Conservation (phyloP, 2,888 invertebrate genomes). For the Drosophila prostipennis region DNA sequence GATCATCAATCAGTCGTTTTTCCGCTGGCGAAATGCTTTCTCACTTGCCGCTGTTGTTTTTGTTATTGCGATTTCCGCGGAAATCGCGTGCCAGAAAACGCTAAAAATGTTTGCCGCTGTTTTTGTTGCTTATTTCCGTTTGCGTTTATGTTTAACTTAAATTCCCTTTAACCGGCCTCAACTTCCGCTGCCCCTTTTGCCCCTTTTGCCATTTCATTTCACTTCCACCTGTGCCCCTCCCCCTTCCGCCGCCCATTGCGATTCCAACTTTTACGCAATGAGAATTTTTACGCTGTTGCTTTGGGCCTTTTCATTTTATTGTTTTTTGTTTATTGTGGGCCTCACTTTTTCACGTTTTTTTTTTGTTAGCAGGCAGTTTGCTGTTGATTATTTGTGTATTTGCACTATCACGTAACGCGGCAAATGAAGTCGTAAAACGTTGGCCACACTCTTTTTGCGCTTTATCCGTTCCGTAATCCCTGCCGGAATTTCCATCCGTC, state of each 20-base stretch:
- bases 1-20: constrained; percentile 28
- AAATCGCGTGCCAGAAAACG: constrained; percentile 51
- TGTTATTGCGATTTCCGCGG: constrained; percentile 24
- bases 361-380: constrained; percentile 40
- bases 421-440: constrained; percentile 76
- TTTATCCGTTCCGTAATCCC: constrained; percentile 22
- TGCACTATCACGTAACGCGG: constrained; percentile 74
- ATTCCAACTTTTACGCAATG: constrained; percentile 49
- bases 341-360: constrained; percentile 39
- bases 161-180: constrained; percentile 76
- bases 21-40: constrained; percentile 2
- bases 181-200: constrained; percentile 50
- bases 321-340: constrained; percentile 22
- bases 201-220: background rate
- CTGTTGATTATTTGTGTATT: constrained; percentile 56
- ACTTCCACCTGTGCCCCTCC: background rate
- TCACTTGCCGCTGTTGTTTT: constrained; percentile 7
- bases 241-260: background rate
- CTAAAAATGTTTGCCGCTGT: constrained; percentile 38
- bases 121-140: constrained; percentile 70
- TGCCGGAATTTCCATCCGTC: constrained; percentile 3
- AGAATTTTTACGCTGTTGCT: constrained; percentile 60
- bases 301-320: constrained; percentile 47
- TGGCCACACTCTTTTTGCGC: constrained; percentile 18
- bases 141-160: constrained; percentile 79